These are phyloP conservation scores for Drosophila orosa DNA, from an alignment of 1,140 invertebrate genomes.

Conservation along the genomic window DNA sequence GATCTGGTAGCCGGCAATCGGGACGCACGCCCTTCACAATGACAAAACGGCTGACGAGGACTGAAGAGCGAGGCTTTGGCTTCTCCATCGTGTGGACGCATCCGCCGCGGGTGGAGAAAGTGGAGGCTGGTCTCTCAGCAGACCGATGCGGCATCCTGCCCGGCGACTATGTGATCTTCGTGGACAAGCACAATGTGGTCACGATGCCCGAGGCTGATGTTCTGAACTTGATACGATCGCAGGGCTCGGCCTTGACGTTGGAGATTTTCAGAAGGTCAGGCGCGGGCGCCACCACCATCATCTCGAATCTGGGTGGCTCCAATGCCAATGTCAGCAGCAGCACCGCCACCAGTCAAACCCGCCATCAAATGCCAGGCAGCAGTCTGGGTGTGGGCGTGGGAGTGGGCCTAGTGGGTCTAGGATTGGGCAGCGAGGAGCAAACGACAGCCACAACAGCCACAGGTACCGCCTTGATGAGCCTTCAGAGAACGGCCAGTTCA, in stretches of 20 bases:
- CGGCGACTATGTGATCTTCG: constrained; percentile 94
- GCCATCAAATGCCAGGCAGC: constrained; percentile 30
- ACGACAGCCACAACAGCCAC: constrained; percentile 16
- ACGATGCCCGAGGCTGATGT: constrained; percentile 91
- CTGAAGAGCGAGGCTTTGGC: constrained; percentile 88
- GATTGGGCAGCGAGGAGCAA: constrained; percentile 50
- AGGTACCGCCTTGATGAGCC: constrained; percentile 45
- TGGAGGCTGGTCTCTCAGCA: constrained; percentile 92
- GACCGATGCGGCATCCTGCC: constrained; percentile 91
- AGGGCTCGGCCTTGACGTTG: constrained; percentile 86
- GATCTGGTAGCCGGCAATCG: constrained; percentile 16
- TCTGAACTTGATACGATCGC: constrained; percentile 89
- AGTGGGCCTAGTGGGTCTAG: not conserved
- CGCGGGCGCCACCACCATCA: constrained; percentile 57
- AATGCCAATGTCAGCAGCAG: constrained; percentile 45
- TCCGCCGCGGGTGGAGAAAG: constrained; percentile 94
- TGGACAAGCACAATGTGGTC: constrained; percentile 93
- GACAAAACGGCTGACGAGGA: constrained; percentile 87
- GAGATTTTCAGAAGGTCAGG: constrained; percentile 90
- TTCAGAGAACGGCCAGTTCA: constrained; percentile 43
- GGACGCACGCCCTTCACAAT: constrained; percentile 94
- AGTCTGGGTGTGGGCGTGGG: constrained; percentile 18
- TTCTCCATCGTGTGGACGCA: constrained; percentile 97
- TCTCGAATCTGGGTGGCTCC: constrained; percentile 22
- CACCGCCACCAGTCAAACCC: constrained; percentile 72